These are phyloP conservation scores for Clostera curtula DNA, from an alignment of 2,888 invertebrate genomes.

Conservation along the genomic window DNA sequence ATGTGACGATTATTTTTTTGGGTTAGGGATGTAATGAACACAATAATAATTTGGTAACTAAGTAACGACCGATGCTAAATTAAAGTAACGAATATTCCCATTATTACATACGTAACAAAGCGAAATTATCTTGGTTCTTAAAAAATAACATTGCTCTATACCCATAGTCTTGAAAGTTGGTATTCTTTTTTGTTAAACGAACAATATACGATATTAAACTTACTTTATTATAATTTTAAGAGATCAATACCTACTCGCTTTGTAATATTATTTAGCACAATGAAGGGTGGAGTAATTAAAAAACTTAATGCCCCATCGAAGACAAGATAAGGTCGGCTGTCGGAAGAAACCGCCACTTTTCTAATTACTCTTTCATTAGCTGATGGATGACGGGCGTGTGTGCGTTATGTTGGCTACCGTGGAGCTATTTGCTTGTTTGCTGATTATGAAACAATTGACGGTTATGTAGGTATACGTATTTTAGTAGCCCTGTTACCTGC, in stretches of 20 bases:
- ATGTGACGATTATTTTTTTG: too few species aligned
- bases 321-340: constrained; percentile 67
- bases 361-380: constrained; percentile 72
- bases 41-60: too few species aligned
- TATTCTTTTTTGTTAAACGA: too few species aligned
- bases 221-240: neutral
- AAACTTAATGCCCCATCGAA: constrained; percentile 63
- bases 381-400: constrained; percentile 48
- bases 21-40: too few species aligned
- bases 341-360: constrained; percentile 70
- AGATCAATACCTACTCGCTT: neutral
- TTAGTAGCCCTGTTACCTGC: too few species aligned
- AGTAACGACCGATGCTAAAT: too few species aligned
- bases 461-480: neutral
- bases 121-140: too few species aligned
- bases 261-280: constrained; percentile 15
- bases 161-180: too few species aligned
- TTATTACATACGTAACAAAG: too few species aligned
- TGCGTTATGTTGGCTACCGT: constrained; percentile 21
- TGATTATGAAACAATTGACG: neutral
- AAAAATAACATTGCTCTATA: too few species aligned
- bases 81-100: too few species aligned
- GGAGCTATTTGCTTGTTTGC: constrained; percentile 1
- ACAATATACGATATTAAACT: neutral
- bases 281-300: constrained; percentile 61